Evolutionary conservation across 1,140 invertebrate species (phyloP).

Genomic region (Antheraea pernyi): DNA sequence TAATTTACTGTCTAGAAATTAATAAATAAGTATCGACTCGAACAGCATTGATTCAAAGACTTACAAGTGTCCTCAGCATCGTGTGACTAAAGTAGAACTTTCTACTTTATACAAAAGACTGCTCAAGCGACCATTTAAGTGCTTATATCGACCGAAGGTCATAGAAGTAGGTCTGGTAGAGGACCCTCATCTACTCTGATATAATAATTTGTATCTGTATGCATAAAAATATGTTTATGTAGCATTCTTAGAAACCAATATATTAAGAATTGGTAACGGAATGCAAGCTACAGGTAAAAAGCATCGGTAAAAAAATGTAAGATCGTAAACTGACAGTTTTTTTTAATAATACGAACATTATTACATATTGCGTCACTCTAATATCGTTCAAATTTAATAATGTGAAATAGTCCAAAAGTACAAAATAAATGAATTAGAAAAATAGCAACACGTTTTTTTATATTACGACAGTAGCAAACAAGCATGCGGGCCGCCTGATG

Average conservation of each 20-base stretch:
- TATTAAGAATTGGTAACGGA: neutral
- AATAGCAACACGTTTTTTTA: too few species aligned
- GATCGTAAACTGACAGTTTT: too few species aligned
- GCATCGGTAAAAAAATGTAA: too few species aligned
- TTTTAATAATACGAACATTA: too few species aligned
- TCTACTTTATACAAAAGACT: conserved; percentile 23
- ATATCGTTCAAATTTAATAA: too few species aligned
- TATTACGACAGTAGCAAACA: too few species aligned
- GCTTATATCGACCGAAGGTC: conserved; percentile 24
- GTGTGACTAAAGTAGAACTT: conserved; percentile 6
- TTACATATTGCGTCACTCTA: too few species aligned
- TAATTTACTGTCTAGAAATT: neutral
- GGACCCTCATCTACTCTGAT: neutral
- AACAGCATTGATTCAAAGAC: neutral
- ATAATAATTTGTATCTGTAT: neutral
- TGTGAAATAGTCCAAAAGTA: too few species aligned
- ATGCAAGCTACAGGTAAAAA: neutral
- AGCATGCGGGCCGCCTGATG: too few species aligned
- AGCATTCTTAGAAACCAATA: too few species aligned
- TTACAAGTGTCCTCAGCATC: neutral
- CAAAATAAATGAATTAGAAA: too few species aligned
- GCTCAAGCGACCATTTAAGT: conserved; percentile 24
- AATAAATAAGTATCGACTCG: neutral
- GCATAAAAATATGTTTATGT: too few species aligned
- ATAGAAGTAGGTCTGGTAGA: conserved; percentile 11